Conservation (phyloP, 35 echinoderm and acorn worm genomes). For the Anneissia japonica region DNA sequence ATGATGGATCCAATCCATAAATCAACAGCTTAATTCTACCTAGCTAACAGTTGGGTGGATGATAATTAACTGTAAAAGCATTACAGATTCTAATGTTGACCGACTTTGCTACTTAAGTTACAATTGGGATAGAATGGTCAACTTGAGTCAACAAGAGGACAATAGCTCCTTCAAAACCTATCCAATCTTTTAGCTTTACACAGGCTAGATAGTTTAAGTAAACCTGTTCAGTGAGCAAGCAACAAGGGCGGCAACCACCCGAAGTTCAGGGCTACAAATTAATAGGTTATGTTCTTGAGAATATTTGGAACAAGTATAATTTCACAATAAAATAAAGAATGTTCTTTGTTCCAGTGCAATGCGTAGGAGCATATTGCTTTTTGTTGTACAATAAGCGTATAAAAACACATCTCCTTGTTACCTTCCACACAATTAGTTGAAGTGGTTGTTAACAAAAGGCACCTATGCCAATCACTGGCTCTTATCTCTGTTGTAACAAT, state of each 20-base stretch:
- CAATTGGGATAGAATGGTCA: neutral
- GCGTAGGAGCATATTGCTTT: neutral
- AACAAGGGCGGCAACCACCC: neutral
- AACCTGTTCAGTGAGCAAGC: neutral
- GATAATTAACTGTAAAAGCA: neutral
- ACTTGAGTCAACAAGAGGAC: neutral
- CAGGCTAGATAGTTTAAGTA: neutral
- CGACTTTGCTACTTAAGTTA: neutral
- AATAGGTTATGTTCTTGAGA: neutral
- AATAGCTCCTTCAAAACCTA: neutral
- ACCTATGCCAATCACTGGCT: neutral
- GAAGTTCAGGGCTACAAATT: neutral
- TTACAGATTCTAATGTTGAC: neutral
- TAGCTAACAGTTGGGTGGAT: no score
- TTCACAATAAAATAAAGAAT: neutral
- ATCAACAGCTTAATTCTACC: no score
- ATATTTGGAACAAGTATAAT: neutral
- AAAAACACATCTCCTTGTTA: neutral
- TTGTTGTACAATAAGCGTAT: neutral
- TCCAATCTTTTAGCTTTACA: neutral
- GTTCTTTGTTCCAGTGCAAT: neutral
- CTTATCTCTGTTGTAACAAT: neutral
- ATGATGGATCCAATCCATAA: no score
- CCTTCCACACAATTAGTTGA: neutral
- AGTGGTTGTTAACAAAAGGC: neutral